Evolutionary conservation across 2,888 invertebrate genomes (phyloP).

Genomic region (Cinara cedri): DNA sequence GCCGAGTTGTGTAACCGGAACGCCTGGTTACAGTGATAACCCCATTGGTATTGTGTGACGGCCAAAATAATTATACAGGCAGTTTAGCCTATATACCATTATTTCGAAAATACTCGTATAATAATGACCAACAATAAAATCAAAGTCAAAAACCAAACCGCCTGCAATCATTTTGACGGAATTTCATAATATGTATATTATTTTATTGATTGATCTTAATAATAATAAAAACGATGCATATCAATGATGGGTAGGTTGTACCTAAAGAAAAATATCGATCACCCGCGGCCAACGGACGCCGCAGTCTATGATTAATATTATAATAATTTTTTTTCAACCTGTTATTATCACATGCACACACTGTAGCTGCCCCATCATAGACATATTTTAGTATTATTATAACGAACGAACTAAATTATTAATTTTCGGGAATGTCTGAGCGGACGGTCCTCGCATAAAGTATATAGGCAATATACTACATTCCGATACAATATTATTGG

Average conservation of each 20-base stretch:
- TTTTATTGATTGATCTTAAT: background rate
- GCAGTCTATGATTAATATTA: conserved; percentile 34
- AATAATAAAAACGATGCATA: background rate
- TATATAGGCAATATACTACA: too few relatives aligned
- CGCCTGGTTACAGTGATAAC: background rate
- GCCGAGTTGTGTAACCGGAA: background rate
- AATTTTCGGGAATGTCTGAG: conserved; percentile 12
- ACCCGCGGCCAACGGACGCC: conserved; percentile 19
- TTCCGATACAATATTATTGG: background rate
- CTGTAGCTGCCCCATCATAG: background rate
- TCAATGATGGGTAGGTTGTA: background rate
- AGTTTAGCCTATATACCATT: too few relatives aligned
- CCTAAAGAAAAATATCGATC: background rate
- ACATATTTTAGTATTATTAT: background rate
- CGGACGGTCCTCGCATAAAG: background rate
- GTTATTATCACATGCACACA: conserved; percentile 14
- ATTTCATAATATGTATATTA: background rate
- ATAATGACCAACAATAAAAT: background rate
- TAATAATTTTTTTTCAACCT: conserved; percentile 11
- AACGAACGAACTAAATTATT: background rate
- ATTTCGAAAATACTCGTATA: background rate
- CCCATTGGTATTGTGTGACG: background rate
- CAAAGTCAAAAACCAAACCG: too few relatives aligned
- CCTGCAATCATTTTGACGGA: conserved; percentile 25
- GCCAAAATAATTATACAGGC: too few relatives aligned